Percentiles rank a stretch among this genome's conserved stretches.
phyloP scores from a whole-genome alignment of 1,140 invertebrate genomes.

The Drosophila subobscura region DNA sequence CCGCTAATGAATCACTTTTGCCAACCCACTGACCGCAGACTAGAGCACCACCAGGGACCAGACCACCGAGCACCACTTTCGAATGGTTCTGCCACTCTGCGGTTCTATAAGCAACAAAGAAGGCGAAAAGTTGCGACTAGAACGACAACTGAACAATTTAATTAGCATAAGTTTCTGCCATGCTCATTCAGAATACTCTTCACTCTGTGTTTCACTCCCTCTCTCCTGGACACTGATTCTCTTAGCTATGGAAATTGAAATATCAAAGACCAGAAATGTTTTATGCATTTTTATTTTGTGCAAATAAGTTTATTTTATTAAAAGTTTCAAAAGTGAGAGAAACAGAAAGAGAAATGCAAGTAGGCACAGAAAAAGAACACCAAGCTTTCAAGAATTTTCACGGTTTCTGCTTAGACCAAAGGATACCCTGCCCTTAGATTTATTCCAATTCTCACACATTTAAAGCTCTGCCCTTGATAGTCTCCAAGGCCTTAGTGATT shows the following conservation, averaged over 20 bases:
- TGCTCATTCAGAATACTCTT: background rate
- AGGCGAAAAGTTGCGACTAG: too few relatives aligned
- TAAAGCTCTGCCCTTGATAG: too few relatives aligned
- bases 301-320: slow-evolving; percentile 68
- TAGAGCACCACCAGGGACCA: too few relatives aligned
- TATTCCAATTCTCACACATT: too few relatives aligned
- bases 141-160: too few relatives aligned
- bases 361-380: too few relatives aligned
- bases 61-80: too few relatives aligned
- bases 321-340: slow-evolving; percentile 56
- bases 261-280: slow-evolving; percentile 58
- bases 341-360: slow-evolving; percentile 31
- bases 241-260: slow-evolving; percentile 34
- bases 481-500: too few relatives aligned
- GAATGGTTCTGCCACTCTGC: background rate
- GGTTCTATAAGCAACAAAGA: background rate
- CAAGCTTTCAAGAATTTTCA: too few relatives aligned
- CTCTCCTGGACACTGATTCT: background rate
- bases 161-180: too few relatives aligned
- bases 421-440: too few relatives aligned
- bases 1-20: slow-evolving; percentile 39
- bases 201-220: background rate
- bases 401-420: too few relatives aligned
- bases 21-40: slow-evolving; percentile 32
- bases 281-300: slow-evolving; percentile 58